Evolutionary conservation across 2,888 invertebrate species (phyloP), one percentile per base, ranked within the genome.

Genomic region (Drosophila koepferae): DNA sequence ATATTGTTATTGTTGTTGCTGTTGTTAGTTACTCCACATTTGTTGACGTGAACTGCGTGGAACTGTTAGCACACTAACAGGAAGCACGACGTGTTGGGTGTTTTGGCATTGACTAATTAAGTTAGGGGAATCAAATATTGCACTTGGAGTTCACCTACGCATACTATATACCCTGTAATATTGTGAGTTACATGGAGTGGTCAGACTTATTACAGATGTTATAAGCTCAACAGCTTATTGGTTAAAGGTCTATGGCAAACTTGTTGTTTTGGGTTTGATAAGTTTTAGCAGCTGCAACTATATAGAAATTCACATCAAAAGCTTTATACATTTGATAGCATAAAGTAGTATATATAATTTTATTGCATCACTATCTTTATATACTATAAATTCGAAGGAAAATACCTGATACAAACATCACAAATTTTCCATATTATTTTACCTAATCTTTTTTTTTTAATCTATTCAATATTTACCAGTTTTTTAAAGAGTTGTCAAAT

Each of bases 1-100:
- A 36, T 58, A 36, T 58, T 44, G 59, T 16, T 51, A 10, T 54
- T n/a, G 7, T n/a, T 31, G 5, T 49, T 49, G 28, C 23, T 48
- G 23, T 48, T 48, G 23, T 48, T 10, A 1, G n/a, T 18, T 51
- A 10, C 31, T 10, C 10, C 31, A 31, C 49, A 49, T 12, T 51
- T 34, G 23, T 10, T 10, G n/a, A 18, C 20, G 43, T 10, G 12
- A 44, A 1, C 18, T 43, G 44, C 12, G 20, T 20, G 12, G 6
- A 12, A 20, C 31, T 20, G 12, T n/a, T n/a, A n/a, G 6, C 20
- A 44, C 31, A 12, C 20, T 16, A 20, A 38, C 14, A 53, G 53
- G 53, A 53, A 53, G 53, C 20, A 16, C 23, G 8, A 53, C 36
- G 36, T 6, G n/a, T 18, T 16, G 28, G 2, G 16, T 48, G n/a